Percentiles rank a stretch among this genome's conserved stretches.
Evolutionary conservation across 2,797 vertebrate genomes (phyloP).

Genomic region (Danionella dracula): DNA sequence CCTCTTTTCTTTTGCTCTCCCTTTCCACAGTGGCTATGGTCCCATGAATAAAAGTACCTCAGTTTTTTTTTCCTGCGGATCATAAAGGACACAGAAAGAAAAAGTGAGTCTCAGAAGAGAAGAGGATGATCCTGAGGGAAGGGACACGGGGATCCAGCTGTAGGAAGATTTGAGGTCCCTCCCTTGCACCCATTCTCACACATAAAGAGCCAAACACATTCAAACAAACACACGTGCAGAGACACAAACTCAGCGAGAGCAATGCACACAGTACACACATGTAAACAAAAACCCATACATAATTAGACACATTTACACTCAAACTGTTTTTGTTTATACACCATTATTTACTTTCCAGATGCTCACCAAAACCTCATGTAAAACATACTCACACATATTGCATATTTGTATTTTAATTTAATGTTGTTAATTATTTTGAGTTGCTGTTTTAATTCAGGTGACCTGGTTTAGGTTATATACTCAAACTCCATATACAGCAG

Average conservation of each 20-base stretch:
- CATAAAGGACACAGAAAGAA: neutral
- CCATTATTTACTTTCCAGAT: too few relatives aligned
- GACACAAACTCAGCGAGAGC: too few relatives aligned
- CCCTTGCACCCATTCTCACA: constrained; percentile 59
- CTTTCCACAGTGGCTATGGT: neutral
- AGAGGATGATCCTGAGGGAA: constrained; percentile 36
- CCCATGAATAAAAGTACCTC: neutral
- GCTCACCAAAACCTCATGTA: too few relatives aligned
- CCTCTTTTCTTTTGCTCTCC: neutral
- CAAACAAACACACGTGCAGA: neutral
- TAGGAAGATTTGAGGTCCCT: constrained; percentile 55
- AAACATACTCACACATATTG: too few relatives aligned
- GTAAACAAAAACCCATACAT: constrained; percentile 1
- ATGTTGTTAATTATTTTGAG: too few relatives aligned
- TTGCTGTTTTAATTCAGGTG: too few relatives aligned
- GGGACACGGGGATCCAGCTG: constrained; percentile 53
- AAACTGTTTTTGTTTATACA: too few relatives aligned
- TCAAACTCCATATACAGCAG: too few relatives aligned
- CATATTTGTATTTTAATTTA: too few relatives aligned
- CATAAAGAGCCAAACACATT: neutral
- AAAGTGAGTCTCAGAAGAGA: constrained; percentile 50
- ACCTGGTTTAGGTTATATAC: too few relatives aligned
- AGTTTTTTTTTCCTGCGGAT: neutral
- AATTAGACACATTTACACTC: neutral
- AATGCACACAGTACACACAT: neutral